phyloP scores from a whole-genome alignment of 2,888 invertebrate genomes.

The Calliopum simillimum region DNA sequence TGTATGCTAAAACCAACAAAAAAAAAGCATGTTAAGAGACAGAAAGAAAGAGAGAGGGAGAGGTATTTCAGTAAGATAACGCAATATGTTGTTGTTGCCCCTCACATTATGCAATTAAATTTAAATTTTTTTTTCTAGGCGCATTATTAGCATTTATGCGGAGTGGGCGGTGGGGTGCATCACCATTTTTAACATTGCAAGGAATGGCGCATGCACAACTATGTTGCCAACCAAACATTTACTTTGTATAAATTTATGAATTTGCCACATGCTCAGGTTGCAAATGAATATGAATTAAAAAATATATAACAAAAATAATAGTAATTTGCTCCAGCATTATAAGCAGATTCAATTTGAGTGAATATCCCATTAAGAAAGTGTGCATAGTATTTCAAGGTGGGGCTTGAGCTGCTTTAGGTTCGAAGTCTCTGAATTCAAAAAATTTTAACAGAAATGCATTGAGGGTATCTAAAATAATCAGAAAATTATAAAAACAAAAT shows the following conservation, averaged over 20 bases:
- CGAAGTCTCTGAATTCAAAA: not conserved
- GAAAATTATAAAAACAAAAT: no score
- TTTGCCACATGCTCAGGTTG: constrained; percentile 21
- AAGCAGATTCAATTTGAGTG: no score
- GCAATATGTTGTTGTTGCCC: not conserved
- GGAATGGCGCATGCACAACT: constrained; percentile 14
- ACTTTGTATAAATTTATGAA: constrained; percentile 24
- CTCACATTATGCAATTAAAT: constrained; percentile 24
- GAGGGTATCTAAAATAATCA: no score
- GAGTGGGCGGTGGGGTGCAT: not conserved
- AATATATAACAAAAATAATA: not conserved
- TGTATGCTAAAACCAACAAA: not conserved
- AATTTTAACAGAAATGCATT: not conserved
- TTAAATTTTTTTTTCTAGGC: constrained; percentile 22
- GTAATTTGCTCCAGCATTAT: no score
- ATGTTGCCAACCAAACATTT: constrained; percentile 17
- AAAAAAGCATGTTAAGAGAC: not conserved
- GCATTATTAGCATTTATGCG: not conserved
- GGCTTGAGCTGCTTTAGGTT: not conserved
- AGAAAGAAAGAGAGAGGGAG: not conserved
- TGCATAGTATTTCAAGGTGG: not conserved
- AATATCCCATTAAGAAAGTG: no score
- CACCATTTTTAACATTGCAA: constrained; percentile 14
- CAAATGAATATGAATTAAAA: not conserved
- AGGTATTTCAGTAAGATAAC: not conserved